Percentiles rank a stretch among this genome's conserved stretches.
Conservation (phyloP, 2,888 invertebrate species). For the Monochamus alternatus region DNA sequence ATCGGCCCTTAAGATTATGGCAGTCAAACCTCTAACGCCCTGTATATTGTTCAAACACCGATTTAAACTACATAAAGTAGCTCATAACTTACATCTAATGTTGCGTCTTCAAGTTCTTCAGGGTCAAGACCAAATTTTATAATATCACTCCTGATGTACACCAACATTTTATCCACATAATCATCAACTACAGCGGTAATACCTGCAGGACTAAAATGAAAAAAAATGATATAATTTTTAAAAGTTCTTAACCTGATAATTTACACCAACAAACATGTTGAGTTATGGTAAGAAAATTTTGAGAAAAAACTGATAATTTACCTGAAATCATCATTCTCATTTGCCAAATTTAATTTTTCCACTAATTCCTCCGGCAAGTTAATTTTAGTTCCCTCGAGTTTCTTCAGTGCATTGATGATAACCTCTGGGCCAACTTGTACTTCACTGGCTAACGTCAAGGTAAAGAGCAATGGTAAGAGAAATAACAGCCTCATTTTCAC, state of each 20-base stretch:
- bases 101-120: constrained; percentile 20
- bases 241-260: no score
- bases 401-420: not conserved
- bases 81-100: constrained; percentile 43
- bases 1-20: no score
- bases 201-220: constrained; percentile 14
- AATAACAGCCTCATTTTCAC: not conserved
- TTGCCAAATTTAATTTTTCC: not conserved
- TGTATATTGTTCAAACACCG: no score
- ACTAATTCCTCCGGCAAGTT: constrained; percentile 14
- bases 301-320: not conserved
- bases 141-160: constrained; percentile 29
- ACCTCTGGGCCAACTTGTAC: not conserved
- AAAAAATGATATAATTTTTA: no score
- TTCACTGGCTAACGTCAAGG: not conserved
- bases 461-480: not conserved
- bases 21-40: no score
- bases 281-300: no score
- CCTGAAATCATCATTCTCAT: constrained; percentile 12
- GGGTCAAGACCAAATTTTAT: constrained; percentile 38
- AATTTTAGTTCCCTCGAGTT: constrained; percentile 4
- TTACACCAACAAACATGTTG: no score
- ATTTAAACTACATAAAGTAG: no score
- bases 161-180: constrained; percentile 36
- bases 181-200: constrained; percentile 35